These are phyloP conservation scores for Adineta ricciae DNA, from an alignment of 2,888 invertebrate genomes.

Conservation along the genomic window DNA sequence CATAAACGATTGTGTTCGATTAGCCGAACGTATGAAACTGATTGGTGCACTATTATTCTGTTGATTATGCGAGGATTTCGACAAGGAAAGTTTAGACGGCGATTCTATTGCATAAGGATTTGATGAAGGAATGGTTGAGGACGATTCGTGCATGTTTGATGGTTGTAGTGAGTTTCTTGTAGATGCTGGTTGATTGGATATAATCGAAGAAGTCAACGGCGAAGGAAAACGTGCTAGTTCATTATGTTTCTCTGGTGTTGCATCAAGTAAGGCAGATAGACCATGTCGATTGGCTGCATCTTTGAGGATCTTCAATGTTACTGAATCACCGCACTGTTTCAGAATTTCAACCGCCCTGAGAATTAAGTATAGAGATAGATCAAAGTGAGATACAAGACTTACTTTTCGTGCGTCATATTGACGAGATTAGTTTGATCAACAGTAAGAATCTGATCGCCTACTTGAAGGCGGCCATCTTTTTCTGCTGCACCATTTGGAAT, in stretches of 20 bases:
- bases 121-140: neutral
- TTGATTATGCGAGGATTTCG: neutral
- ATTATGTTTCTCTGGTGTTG: neutral
- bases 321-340: slow-evolving; percentile 81
- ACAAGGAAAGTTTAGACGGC: neutral
- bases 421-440: slow-evolving; percentile 91
- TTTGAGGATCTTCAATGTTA: slow-evolving; percentile 87
- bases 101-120: neutral
- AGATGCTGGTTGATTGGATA: neutral
- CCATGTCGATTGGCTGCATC: slow-evolving; percentile 95
- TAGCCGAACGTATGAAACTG: neutral
- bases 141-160: neutral
- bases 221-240: neutral
- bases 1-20: neutral
- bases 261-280: slow-evolving; percentile 53
- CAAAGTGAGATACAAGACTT: neutral
- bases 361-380: neutral
- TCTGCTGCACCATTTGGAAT: slow-evolving; percentile 64
- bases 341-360: slow-evolving; percentile 82
- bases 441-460: slow-evolving; percentile 88
- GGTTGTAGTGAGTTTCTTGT: neutral
- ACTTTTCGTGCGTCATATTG: slow-evolving; percentile 60
- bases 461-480: slow-evolving; percentile 77
- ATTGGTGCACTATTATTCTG: neutral
- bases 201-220: neutral